Base-by-base conservation (phyloP, 2,888 invertebrate species). In the Nebria salina region DNA sequence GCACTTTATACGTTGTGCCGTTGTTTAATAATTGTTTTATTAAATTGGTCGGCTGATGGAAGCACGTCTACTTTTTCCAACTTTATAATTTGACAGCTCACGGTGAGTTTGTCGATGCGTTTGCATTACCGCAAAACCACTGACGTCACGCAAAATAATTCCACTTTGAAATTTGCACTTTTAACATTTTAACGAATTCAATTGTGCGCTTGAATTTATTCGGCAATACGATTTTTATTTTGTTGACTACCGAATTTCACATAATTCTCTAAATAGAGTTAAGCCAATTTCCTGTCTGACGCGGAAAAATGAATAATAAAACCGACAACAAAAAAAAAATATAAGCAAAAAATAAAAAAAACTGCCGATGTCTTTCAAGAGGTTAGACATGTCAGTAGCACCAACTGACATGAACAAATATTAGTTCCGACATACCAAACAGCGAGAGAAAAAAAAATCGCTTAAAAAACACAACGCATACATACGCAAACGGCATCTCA, bases 11-110 rank as follows among this genome's bases (percentile, higher is more conserved):
- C 54, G 54, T 54, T 8, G 54, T 54, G 0, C 54, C 6, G 6
- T 54, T 54, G 54, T 76, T 76, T 76, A 76, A 76, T 76, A 76
- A 76, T 76, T 76, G 76, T 76, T 76, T 76, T 76, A 76, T 76
- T 76, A 66, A 76, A 76, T 76, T 76, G 70, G 75, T 65, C 54
- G 76, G 70, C 70, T 76, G 76, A 76, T 76, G 76, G 76, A 76
- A 70, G 25, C 70, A 20, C 54, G 76, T 43, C 70, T 11, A 54
- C 54, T 54, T 54, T 54, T 70, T 76, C 70, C 68, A 76, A 76
- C 66, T 76, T 76, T 76, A 76, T 76, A 76, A 76, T 76, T 76
- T 76, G 76, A 76, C 76, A 76, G 54, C 54, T 6, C 8, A 54
- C 54, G 13, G 4, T 54, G 13, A 54, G 7, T 8, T 54, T 54